A percentile compares a stretch with the other conserved stretches of the same genome.
These are phyloP conservation scores for Carassius auratus DNA, from an alignment of 2,113 vertebrate species.

Conservation along the genomic window DNA sequence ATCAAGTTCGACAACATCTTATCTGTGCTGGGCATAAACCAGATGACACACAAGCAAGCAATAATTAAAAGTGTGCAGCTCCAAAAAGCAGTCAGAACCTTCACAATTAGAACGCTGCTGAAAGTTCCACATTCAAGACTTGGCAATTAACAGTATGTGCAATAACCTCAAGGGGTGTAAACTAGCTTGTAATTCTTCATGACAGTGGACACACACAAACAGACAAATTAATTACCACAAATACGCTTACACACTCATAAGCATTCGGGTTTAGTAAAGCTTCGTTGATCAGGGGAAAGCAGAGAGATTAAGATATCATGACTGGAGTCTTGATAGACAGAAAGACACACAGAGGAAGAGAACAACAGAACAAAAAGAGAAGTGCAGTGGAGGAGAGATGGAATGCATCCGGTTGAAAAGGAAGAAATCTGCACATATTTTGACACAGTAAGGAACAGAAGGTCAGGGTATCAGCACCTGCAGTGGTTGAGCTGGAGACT, in stretches of 20 bases:
- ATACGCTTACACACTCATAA: background rate
- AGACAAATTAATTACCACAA: background rate
- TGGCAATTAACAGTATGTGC: conserved; percentile 12
- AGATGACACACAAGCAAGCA: background rate
- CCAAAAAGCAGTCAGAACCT: background rate
- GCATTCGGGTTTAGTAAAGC: background rate
- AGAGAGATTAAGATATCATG: background rate
- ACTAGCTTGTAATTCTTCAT: conserved; percentile 13
- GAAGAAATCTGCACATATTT: no score
- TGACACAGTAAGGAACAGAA: conserved; percentile 39
- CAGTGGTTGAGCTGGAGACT: conserved; percentile 8
- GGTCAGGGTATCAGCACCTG: conserved; percentile 54
- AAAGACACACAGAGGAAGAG: background rate
- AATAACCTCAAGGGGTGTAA: conserved; percentile 7
- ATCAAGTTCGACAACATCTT: background rate
- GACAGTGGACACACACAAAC: conserved; percentile 8
- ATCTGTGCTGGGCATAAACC: background rate
- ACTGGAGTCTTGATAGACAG: background rate
- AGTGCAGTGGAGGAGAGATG: background rate
- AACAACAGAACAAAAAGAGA: background rate
- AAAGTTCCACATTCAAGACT: background rate
- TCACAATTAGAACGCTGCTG: background rate
- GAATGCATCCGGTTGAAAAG: background rate
- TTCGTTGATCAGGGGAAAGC: background rate
- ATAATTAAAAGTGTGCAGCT: conserved; percentile 1